Percentiles rank a stretch among this genome's conserved stretches.
Conservation (phyloP, 37 sponge, comb jelly and placozoan genomes). For the Hexactinellida sp. region DNA sequence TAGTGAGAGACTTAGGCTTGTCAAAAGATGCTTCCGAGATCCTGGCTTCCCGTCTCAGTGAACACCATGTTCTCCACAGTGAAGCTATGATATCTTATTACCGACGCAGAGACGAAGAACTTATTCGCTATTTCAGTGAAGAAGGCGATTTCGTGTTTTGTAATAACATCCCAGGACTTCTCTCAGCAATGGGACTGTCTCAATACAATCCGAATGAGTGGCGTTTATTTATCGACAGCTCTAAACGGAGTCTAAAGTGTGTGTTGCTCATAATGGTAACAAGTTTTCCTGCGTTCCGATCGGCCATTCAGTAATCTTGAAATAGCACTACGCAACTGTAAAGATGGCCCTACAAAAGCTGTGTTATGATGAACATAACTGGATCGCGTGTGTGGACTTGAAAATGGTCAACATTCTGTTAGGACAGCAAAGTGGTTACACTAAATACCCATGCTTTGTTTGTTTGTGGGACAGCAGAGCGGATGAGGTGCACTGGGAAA, state of each 20-base stretch:
- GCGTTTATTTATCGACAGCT: not conserved
- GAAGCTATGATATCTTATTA: no score
- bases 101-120: no score
- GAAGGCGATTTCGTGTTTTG: no score
- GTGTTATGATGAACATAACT: not conserved
- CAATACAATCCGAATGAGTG: not conserved
- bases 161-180: no score
- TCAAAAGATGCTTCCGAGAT: no score
- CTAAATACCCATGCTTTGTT: not conserved
- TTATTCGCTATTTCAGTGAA: no score
- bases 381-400: not conserved
- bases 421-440: not conserved
- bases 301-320: not conserved
- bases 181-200: not conserved
- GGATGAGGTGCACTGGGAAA: not conserved
- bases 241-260: not conserved
- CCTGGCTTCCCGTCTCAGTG: no score
- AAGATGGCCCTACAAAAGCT: not conserved
- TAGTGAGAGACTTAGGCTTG: no score
- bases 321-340: not conserved
- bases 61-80: no score
- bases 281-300: not conserved
- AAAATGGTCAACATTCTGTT: not conserved
- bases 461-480: not conserved
- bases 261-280: not conserved